Percentiles rank a stretch among this genome's conserved stretches.
Conservation (phyloP, 2,888 invertebrate species). For the Platerodrilus igneus region DNA sequence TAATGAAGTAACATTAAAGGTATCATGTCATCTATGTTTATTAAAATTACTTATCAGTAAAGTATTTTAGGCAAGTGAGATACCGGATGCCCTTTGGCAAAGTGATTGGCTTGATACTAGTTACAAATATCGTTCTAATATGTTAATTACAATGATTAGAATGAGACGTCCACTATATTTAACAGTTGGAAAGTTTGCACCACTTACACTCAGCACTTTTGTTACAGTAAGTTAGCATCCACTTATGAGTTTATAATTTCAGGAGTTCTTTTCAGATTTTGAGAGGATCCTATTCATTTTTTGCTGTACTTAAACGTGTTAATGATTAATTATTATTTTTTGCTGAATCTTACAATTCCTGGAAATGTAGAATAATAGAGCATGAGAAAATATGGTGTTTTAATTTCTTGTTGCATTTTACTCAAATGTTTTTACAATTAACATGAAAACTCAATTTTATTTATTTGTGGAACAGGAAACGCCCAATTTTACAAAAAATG, state of each 20-base stretch:
- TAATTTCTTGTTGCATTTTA: no score
- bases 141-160: slow-evolving; percentile 41
- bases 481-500: no score
- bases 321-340: no score
- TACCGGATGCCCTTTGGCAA: slow-evolving; percentile 38
- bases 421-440: no score
- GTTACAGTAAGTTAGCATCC: slow-evolving; percentile 33
- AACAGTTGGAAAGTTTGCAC: slow-evolving; percentile 42
- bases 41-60: no score
- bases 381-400: no score
- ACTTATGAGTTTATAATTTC: not conserved
- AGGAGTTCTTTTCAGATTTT: slow-evolving; percentile 32
- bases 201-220: slow-evolving; percentile 39
- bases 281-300: slow-evolving; percentile 37
- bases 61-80: slow-evolving; percentile 33
- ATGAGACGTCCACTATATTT: slow-evolving; percentile 38
- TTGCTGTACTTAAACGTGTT: slow-evolving; percentile 34
- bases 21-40: no score
- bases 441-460: no score
- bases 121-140: slow-evolving; percentile 33
- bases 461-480: no score
- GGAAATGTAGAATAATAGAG: not conserved
- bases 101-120: slow-evolving; percentile 37
- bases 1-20: slow-evolving; percentile 40
- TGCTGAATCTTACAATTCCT: no score